Conservation (phyloP, 2,113 vertebrate genomes). For the Sceloporus undulatus region DNA sequence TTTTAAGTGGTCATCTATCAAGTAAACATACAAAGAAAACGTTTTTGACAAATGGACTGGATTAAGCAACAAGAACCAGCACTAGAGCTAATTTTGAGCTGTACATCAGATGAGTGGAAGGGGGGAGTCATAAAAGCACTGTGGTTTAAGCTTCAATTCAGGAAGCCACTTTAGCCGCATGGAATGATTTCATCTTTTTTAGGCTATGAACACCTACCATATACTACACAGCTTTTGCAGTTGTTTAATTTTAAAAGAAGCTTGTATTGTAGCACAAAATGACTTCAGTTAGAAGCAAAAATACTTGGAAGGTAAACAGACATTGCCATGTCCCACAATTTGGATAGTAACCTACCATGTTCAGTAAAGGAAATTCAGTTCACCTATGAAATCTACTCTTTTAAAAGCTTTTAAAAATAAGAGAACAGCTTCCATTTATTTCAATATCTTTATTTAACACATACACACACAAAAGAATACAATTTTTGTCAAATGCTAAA, state of each 20-base stretch:
- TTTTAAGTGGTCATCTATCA: constrained; percentile 45
- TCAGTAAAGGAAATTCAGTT: background rate
- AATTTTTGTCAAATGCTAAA: background rate
- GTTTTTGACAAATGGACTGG: constrained; percentile 12
- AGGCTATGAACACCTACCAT: background rate
- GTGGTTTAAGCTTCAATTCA: background rate
- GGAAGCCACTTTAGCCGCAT: background rate
- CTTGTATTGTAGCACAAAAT: background rate
- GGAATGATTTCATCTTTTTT: background rate
- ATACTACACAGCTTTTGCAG: background rate
- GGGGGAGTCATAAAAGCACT: background rate
- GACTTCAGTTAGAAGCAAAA: too few relatives aligned
- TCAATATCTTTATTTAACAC: background rate
- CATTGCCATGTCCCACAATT: background rate
- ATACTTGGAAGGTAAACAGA: background rate
- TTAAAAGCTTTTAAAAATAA: constrained; percentile 6
- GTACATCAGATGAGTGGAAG: background rate
- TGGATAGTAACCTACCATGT: background rate
- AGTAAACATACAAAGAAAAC: constrained; percentile 22
- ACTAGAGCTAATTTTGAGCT: background rate
- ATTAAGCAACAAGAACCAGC: background rate
- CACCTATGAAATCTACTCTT: background rate
- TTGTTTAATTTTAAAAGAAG: background rate
- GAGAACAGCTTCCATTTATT: background rate
- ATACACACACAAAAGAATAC: too few relatives aligned